Base-by-base conservation (phyloP, 1,140 invertebrate species). In the Odontomachus brunneus region DNA sequence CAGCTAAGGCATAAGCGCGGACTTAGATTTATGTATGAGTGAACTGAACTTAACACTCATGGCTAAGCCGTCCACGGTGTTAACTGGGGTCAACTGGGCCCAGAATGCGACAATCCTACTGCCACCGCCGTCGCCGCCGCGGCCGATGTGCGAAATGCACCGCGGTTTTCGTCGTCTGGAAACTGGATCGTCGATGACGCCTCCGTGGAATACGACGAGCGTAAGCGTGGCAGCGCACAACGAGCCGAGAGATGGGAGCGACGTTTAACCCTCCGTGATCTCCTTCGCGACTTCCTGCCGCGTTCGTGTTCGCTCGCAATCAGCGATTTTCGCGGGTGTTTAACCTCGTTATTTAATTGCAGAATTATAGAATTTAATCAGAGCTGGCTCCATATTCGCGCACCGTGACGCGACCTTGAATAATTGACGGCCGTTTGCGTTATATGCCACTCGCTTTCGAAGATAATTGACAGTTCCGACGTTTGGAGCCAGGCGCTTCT, bases 21-120 rank as follows among this genome's bases (percentile, higher is more conserved):
- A 90, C 92, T 93, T 93, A 91, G 92, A 93, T 93, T 93, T 94
- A 91, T 93, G 91, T 93, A 92, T 93, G 91, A 90, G 91, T 92
- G 91, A 92, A 92, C 89, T 92, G 91, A 92, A 92, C 89, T 93
- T 93, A 93, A 93, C 92, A 93, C 90, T 92, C 92, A 92, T 92
- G 93, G 93, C 93, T 94, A 94, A 94, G 93, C 93, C 93, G 90
- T 93, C 88, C 90, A 85, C 87, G 86, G 85, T 94, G 94, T 94
- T 91, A 94, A 94, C 93, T 84, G 89, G 93, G 93, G 93, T 94
- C 90, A 94, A 94, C 92, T 93, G 90, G 92, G 84, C 90, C 92
- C 92, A 94, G 93, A 94, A 94, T 94, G 93, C 93, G 93, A 93
- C 92, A 93, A 93, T 93, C 92, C 91, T 91, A 90, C 89, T n/a